These are phyloP conservation scores for Ia io DNA, from an alignment of 2,113 vertebrate genomes.

Conservation along the genomic window DNA sequence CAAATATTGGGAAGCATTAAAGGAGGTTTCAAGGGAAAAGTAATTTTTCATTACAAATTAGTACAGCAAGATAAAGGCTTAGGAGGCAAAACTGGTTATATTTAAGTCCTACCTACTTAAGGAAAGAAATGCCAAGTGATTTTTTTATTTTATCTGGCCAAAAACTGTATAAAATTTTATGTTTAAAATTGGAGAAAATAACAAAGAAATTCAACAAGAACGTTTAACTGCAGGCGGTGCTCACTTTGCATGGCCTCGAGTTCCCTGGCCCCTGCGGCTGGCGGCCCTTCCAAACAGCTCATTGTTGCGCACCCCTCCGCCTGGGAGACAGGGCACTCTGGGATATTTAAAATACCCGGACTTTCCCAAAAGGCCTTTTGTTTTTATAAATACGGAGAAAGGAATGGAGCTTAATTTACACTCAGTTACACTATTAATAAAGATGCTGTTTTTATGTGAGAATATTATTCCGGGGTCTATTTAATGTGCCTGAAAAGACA, in stretches of 20 bases:
- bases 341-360: not conserved
- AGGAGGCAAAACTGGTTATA: not conserved
- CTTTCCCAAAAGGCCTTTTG: not conserved
- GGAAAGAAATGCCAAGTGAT: not conserved
- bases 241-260: accelerated
- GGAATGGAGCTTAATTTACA: conserved; percentile 41
- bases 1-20: not conserved
- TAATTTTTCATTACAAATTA: not conserved
- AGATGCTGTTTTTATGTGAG: conserved; percentile 44
- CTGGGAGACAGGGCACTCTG: not conserved
- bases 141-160: not conserved
- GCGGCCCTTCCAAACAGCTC: not conserved
- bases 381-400: conserved; percentile 33
- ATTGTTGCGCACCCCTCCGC: not conserved
- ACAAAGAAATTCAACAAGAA: not conserved
- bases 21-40: not conserved
- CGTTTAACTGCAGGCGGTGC: not conserved
- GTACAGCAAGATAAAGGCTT: not conserved
- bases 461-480: conserved; percentile 36
- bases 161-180: not conserved
- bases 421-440: conserved; percentile 20
- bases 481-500: conserved; percentile 42
- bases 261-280: not conserved
- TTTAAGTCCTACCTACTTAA: not conserved
- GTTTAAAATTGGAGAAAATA: not conserved